Base-by-base conservation (phyloP, 2,888 invertebrate species). In the Brachylomia viminalis region DNA sequence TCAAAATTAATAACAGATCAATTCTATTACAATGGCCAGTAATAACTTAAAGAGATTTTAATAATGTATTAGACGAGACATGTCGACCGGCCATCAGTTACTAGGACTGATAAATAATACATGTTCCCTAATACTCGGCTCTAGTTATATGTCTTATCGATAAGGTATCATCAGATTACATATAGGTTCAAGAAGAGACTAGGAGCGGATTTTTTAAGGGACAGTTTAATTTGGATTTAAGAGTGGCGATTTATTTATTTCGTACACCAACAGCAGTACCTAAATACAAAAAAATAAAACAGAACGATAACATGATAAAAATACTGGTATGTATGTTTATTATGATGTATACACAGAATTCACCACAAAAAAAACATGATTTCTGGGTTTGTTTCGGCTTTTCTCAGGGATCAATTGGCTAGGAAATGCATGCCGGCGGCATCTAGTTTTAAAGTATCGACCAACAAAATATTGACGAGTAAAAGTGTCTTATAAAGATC, bases 51-150 rank as follows among this genome's bases (percentile, higher is more conserved):
- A 80, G 45, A 30, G 42, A 61, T 66, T 81, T 84, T 66, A 82
- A 82, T 82, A 84, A 82, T 84, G 68, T 66, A 82, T 84, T n/a
- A 72, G 71, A 52, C 23, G 58, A 59, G 69, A 62, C 69, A 70
- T 30, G 49, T 54, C 75, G 67, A 45, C 15, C n/a, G 38, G 30
- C 68, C n/a, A 84, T 84, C 69, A 62, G 20, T 82, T 62, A 80
- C 68, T 59, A 6, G 5, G 5, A 8, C 52, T 84, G 20, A 75
- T 82, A 80, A 72, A 82, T 82, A 84, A 75, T 84, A 84, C 84
- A 84, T 82, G 62, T n/a, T 33, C 59, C 47, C 5, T 65, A 59
- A 83, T 71, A 52, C 73, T 79, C 20, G 66, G 17, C 45, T 38
- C 42, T 45, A 17, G 56, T 58, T 56, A 49, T 66, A 49, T 72